These are phyloP conservation scores for Neogobius melanostomus DNA, from an alignment of 2,113 vertebrate species.

Conservation along the genomic window DNA sequence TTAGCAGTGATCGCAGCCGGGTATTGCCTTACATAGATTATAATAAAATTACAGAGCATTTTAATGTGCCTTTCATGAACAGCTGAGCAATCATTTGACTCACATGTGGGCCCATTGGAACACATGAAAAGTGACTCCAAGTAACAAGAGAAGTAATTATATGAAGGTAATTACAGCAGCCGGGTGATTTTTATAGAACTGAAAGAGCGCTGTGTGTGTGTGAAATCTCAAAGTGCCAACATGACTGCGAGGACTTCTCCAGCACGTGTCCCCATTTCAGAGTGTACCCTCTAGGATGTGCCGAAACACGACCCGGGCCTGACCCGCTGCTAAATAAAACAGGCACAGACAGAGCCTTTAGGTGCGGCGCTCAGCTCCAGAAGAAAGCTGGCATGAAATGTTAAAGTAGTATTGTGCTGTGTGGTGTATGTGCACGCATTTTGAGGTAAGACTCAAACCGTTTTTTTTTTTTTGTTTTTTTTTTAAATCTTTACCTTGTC, in stretches of 20 bases:
- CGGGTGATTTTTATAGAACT: slow-evolving; percentile 34
- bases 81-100: slow-evolving; percentile 44
- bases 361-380: slow-evolving; percentile 3
- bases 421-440: slow-evolving; percentile 4
- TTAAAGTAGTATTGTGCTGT: not conserved
- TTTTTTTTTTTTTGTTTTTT: not conserved
- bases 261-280: slow-evolving; percentile 11
- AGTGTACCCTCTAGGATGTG: slow-evolving; percentile 16
- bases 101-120: slow-evolving; percentile 19
- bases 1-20: not conserved
- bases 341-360: slow-evolving; percentile 18
- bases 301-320: slow-evolving; percentile 32
- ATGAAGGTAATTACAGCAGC: slow-evolving; percentile 34
- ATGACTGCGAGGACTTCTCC: not conserved
- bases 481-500: not conserved
- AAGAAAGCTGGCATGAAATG: slow-evolving; percentile 13
- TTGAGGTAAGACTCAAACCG: slow-evolving; percentile 1
- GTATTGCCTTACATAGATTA: slow-evolving; percentile 10
- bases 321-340: slow-evolving; percentile 36
- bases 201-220: not conserved
- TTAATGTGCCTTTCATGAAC: slow-evolving; percentile 26
- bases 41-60: slow-evolving; percentile 18
- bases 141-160: slow-evolving; percentile 31
- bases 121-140: slow-evolving; percentile 33
- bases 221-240: slow-evolving; percentile 15